Base-by-base conservation (phyloP, 1,140 invertebrate genomes). In the Parasteatoda tepidariorum region DNA sequence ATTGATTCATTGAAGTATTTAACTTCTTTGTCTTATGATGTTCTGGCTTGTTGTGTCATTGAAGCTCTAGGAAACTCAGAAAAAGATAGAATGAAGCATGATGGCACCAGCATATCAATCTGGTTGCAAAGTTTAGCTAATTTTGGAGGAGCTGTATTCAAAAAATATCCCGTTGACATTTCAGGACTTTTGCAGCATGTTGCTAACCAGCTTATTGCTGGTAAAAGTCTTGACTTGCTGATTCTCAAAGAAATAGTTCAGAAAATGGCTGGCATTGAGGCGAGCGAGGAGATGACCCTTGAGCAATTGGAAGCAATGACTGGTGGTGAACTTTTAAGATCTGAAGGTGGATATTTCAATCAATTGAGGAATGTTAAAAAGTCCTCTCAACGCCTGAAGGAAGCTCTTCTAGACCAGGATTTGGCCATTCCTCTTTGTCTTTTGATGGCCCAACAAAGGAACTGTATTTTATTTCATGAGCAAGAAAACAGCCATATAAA, bases 221-320 rank as follows among this genome's bases (percentile, higher is more conserved):
- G 96, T 85, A 98, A 98, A 90, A 98, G 96, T 90, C 92, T 97
- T 89, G 97, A 99, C 91, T 90, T 99, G 84, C 90, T 99, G 28
- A 94, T 99, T 86, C 89, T 99, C 61, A 97, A 98, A 89, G 98
- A 99, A 90, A 96, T 99, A 86, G 95, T 99, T 74, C 96, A 98
- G 90, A 99, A 99, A 91, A 99, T 99, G 97, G 95, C 97, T 15
- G 98, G 98, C 2, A 97, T 99, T 84, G 98, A 99, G 91, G 94
- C 97, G 5, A 93, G 94, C 7, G 97, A 99, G 89, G 97, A 99
- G 90, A 95, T 99, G 91, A 99, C 98, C 0, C 91, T 94, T 48
- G 97, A 99, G 88, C 98, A 99, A 90, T 88, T 99, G 59, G 95
- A 98, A 87, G 97, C 97, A 0, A 95, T 99, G 93, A 93, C 94